Percentiles rank a stretch among this genome's conserved stretches.
Evolutionary conservation across 37 sponge, comb jelly and placozoan genomes (phyloP).

Genomic region (Oopsacas minuta): DNA sequence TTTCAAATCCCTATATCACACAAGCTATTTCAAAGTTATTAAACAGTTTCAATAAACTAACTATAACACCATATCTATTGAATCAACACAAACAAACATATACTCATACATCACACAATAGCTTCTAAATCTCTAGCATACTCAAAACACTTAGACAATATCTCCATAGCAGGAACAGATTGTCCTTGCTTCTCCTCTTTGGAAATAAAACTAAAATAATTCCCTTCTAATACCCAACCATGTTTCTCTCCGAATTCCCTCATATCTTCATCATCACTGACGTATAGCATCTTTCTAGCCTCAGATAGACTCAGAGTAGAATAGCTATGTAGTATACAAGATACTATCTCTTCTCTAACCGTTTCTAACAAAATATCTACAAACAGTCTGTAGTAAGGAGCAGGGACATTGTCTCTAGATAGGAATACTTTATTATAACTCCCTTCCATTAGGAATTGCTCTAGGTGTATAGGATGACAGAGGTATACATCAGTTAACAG

Average conservation of each 20-base stretch:
- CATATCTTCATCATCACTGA: slow-evolving; percentile 26
- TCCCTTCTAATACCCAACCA: slow-evolving; percentile 36
- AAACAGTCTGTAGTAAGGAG: slow-evolving; percentile 71
- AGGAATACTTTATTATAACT: slow-evolving; percentile 91
- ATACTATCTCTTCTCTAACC: slow-evolving; percentile 79
- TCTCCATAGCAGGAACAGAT: neutral
- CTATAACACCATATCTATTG: too few relatives aligned
- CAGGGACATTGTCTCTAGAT: slow-evolving; percentile 74
- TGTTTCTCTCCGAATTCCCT: slow-evolving; percentile 27
- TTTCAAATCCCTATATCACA: too few relatives aligned
- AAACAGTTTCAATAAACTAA: too few relatives aligned
- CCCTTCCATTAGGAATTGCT: slow-evolving; percentile 96
- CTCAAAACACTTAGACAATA: slow-evolving; percentile 49
- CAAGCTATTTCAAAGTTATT: too few relatives aligned
- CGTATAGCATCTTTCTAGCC: slow-evolving; percentile 50
- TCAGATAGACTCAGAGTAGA: slow-evolving; percentile 26
- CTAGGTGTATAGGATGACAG: slow-evolving; percentile 70
- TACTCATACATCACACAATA: slow-evolving; percentile 66
- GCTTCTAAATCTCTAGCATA: slow-evolving; percentile 83
- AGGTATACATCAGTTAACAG: slow-evolving; percentile 71
- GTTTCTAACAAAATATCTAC: slow-evolving; percentile 74
- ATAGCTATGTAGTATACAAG: slow-evolving; percentile 67
- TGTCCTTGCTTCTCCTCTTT: slow-evolving; percentile 22
- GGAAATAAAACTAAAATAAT: slow-evolving; percentile 29
- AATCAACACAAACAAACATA: too few relatives aligned